Evolutionary conservation across 2,113 vertebrate genomes (phyloP), one percentile per base, ranked within the genome.

Genomic region (Sebastes schlegelii): DNA sequence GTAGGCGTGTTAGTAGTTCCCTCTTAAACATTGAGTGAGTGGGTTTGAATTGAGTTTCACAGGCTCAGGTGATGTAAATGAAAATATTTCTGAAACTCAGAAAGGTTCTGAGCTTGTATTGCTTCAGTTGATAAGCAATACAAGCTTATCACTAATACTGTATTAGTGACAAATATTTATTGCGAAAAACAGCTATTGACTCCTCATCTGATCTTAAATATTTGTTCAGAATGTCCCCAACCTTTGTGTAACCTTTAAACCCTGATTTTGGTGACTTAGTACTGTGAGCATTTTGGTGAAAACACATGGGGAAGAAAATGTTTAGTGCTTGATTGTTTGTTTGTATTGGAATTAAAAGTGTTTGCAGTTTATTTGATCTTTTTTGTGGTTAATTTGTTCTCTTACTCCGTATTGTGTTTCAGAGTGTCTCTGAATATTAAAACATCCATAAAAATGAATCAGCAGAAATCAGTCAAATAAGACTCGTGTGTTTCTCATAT

Each of bases 211-310:
- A 58, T 34, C 12, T 17, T 16, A 34, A 34, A 5, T 45, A 49
- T 69, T 40, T 46, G 63, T 40, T 73, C 43, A 51, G 23, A 45
- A 64, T 16, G 21, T 46, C 16, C 26, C 4, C n/a, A n/a, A n/a
- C 9, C 14, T 12, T 43, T 70, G 10, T 12, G 10, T 45, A 58
- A 60, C 17, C 48, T 62, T 83, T 80, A 52, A 60, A 60, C 76
- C 46, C n/a, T 71, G 65, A 26, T 26, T 14, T 48, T 66, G 14
- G 21, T 26, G 14, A 51, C 4, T 60, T 67, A 34, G 8, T 54
- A 40, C 13, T 58, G 2, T 51, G 40, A 43, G n/a, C 5, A 17
- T 51, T 21, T 58, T 46, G 1, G 42, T 17, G 2, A 19, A 51
- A 46, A 43, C 54, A 42, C 3, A 11, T 12, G 12, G 19, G 2